Base-by-base conservation (phyloP, 2,888 invertebrate species). In the Nasonia oneida region DNA sequence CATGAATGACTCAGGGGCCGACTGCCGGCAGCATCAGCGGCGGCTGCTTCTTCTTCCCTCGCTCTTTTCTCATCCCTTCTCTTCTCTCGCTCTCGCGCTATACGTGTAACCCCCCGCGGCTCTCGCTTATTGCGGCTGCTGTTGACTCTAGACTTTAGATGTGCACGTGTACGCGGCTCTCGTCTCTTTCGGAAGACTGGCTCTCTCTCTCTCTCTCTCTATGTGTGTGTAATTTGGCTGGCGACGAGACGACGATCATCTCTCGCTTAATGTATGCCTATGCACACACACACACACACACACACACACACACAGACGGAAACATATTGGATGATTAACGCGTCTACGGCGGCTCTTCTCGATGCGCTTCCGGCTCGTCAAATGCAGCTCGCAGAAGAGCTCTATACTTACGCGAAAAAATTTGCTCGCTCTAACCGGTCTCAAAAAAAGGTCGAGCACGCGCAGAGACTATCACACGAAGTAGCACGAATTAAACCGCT, bases 1-100 rank as follows among this genome's bases (percentile, higher is more conserved):
- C 64, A 71, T 77, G 83, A 83, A 71, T 83, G 83, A 83, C 29
- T 83, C 83, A 71, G 77, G n/a, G 33, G 15, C 61, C 47, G 18
- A 64, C 53, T 47, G 73, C 12, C 12, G 4, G 12, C 23, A 1
- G 57, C 57, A n/a, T n/a, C 57, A n/a, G 15, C 33, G 23, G 39
- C 29, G 15, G 61, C 79, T 73, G 57, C 79, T 53, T 75, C 79
- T 39, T 33, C 53, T n/a, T 23, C 29, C 61, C 15, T 42, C 79
- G n/a, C 39, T 18, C 29, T 42, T 18, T 33, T 33, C 29, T 29
- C n/a, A n/a, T 23, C 33, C 18, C 5, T 10, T 42, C 37, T 53
- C 47, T 61, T 73, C 42, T 23, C 53, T 29, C 73, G 8, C 71
- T 50, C 83, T 64, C 29, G 53, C 50, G 8, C 39, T 29, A 29